phyloP scores from a whole-genome alignment of 1,140 invertebrate species.

The Cardiocondyla obscurior region DNA sequence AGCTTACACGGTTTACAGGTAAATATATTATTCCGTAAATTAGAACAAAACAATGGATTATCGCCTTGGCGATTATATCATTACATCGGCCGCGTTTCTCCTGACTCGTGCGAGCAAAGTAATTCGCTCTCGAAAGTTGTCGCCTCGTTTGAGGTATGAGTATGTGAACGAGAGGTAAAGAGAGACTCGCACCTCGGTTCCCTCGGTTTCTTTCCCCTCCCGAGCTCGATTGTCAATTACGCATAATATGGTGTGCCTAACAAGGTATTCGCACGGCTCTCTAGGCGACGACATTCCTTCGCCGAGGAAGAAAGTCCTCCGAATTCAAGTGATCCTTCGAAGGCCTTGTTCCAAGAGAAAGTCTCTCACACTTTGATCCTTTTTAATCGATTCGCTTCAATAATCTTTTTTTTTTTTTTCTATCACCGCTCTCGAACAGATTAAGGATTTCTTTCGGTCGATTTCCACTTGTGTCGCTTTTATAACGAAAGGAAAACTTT shows the following conservation, averaged over 20 bases:
- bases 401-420: constrained; percentile 44
- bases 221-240: constrained; percentile 7
- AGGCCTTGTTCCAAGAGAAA: constrained; percentile 42
- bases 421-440: constrained; percentile 11
- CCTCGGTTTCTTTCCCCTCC: constrained; percentile 21
- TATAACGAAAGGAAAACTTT: constrained; percentile 7
- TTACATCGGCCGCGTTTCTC: constrained; percentile 54
- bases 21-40: constrained; percentile 1
- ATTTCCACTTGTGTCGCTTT: constrained; percentile 20
- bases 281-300: not conserved
- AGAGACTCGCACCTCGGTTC: not conserved
- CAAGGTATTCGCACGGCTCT: not conserved
- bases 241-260: not conserved
- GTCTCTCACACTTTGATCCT: constrained; percentile 38
- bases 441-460: constrained; percentile 36
- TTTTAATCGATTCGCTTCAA: constrained; percentile 42
- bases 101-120: constrained; percentile 24
- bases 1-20: not conserved
- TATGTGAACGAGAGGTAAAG: not conserved
- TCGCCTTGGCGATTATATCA: constrained; percentile 44
- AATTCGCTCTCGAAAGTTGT: constrained; percentile 54
- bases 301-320: constrained; percentile 8
- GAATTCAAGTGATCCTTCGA: constrained; percentile 18
- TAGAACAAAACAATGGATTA: constrained; percentile 44
- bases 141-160: constrained; percentile 38